phyloP scores from a whole-genome alignment of 53 echinoderm and acorn worm species.

The Holothuria scabra region DNA sequence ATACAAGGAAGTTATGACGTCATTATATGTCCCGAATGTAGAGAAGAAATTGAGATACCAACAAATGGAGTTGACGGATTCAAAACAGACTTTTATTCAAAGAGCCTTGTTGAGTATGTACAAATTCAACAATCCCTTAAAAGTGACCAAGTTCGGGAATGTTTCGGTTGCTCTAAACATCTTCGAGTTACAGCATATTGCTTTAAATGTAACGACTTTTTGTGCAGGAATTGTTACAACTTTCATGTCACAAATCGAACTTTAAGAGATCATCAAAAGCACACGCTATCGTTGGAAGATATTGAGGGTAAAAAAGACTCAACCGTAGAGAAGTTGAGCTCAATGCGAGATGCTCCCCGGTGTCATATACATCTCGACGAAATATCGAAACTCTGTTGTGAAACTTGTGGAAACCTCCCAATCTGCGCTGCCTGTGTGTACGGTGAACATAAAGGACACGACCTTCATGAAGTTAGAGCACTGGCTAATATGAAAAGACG shows the following conservation, averaged over 20 bases:
- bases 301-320: neutral
- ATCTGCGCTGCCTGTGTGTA: too few relatives aligned
- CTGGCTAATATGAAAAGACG: too few relatives aligned
- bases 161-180: conserved; percentile 2
- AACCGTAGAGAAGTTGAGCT: neutral
- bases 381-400: neutral
- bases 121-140: neutral
- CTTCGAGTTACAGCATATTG: neutral
- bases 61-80: neutral
- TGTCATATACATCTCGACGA: neutral
- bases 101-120: neutral
- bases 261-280: neutral
- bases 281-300: neutral
- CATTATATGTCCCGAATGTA: conserved; percentile 5
- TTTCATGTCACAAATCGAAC: neutral
- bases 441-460: too few relatives aligned
- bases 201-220: conserved; percentile 28
- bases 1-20: neutral
- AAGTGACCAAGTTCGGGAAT: neutral
- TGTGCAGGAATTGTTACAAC: neutral
- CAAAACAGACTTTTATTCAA: conserved; percentile 21
- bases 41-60: neutral
- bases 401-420: too few relatives aligned
- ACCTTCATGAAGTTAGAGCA: too few relatives aligned
- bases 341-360: neutral